A percentile compares a stretch with the other conserved stretches of the same genome.
Conservation (phyloP, 2,113 vertebrate genomes). For the Aramus guarauna region DNA sequence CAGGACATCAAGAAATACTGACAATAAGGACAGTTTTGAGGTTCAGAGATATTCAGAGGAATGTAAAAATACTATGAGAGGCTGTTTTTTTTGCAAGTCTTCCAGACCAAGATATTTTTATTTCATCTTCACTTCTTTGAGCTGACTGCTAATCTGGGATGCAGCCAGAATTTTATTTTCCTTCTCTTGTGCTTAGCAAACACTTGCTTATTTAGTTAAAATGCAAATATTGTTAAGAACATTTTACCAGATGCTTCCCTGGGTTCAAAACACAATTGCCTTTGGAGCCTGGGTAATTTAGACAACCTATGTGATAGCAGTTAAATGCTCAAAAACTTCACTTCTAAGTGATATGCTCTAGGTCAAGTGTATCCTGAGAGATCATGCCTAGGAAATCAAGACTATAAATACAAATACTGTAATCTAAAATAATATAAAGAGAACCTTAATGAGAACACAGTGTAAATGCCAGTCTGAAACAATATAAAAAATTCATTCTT, state of each 20-base stretch:
- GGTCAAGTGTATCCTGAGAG: not conserved
- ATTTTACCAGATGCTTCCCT: constrained; percentile 37
- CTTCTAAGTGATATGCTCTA: not conserved
- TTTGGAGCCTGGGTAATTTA: not conserved
- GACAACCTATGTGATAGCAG: not conserved
- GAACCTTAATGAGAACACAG: not conserved
- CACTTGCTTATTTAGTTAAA: constrained; percentile 51
- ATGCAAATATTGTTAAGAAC: constrained; percentile 47
- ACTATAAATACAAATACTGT: not conserved
- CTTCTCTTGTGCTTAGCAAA: constrained; percentile 49
- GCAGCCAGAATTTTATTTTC: constrained; percentile 50
- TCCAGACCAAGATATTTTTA: constrained; percentile 4
- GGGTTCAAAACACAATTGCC: constrained; percentile 36
- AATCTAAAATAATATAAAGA: not conserved
- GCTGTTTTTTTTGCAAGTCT: not conserved
- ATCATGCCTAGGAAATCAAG: not conserved
- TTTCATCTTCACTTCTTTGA: constrained; percentile 26
- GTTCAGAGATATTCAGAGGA: not conserved
- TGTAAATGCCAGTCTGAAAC: not conserved
- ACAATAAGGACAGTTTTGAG: not conserved
- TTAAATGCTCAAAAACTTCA: not conserved
- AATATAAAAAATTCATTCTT: not conserved
- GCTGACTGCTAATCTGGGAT: constrained; percentile 16
- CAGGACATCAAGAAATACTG: not conserved
- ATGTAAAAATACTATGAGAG: not conserved